phyloP scores from a whole-genome alignment of 2,113 vertebrate species.

The Nothobranchius kuhntae region DNA sequence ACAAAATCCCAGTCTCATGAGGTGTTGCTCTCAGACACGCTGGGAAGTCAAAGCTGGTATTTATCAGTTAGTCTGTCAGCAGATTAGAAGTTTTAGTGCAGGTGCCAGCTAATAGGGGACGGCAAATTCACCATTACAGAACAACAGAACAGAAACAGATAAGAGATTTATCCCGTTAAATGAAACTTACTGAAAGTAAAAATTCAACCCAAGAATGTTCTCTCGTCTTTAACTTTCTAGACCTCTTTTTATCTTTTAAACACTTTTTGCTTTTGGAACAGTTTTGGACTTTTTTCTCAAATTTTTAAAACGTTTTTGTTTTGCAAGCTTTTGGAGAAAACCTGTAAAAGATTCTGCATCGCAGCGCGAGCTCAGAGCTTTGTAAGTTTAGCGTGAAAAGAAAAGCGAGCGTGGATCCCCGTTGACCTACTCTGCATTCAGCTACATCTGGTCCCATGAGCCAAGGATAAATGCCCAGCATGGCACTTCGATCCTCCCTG shows the following conservation, averaged over 20 bases:
- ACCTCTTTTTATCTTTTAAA: conserved; percentile 6
- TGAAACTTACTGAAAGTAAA: too few species aligned
- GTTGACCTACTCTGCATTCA: conserved; percentile 60
- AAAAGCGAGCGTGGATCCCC: conserved; percentile 62
- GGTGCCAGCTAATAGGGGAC: conserved; percentile 65
- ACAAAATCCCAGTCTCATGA: conserved; percentile 37
- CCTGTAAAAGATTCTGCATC: conserved; percentile 30
- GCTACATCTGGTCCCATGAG: conserved; percentile 56
- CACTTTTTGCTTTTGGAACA: neutral
- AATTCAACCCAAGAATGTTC: too few species aligned
- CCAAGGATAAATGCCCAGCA: conserved; percentile 67
- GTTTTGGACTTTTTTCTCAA: conserved; percentile 8
- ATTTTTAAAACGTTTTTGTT: too few species aligned
- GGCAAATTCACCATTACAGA: conserved; percentile 55
- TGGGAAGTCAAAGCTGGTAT: conserved; percentile 24
- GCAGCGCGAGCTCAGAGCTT: conserved; percentile 29
- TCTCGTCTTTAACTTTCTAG: too few species aligned
- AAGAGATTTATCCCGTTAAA: conserved; percentile 36
- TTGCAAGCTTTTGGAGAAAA: conserved; percentile 25
- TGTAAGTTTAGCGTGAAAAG: conserved; percentile 43
- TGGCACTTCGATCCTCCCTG: conserved; percentile 54
- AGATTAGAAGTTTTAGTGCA: conserved; percentile 47
- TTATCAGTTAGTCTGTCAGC: conserved; percentile 36
- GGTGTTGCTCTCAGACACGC: conserved; percentile 19
- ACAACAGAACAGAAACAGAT: conserved; percentile 49